Evolutionary conservation across 2,113 vertebrate genomes (phyloP).

Genomic region (Cyprinus carpio): DNA sequence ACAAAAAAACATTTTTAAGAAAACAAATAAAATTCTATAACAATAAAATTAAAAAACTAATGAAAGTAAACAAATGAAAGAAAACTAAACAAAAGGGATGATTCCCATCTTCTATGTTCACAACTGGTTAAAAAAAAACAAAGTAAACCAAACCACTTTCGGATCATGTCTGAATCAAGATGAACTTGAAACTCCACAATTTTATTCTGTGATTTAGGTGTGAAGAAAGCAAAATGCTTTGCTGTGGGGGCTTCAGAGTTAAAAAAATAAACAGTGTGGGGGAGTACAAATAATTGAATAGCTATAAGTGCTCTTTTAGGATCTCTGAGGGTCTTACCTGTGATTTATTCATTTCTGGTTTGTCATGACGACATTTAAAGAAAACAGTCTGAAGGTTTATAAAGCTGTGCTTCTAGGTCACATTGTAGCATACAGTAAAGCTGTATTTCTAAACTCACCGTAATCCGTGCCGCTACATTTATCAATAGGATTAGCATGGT

Average conservation of each 20-base stretch:
- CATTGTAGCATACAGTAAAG: slow-evolving; percentile 49
- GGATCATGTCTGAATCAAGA: too few species aligned
- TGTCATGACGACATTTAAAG: slow-evolving; percentile 49
- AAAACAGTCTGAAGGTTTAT: slow-evolving; percentile 53
- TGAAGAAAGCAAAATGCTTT: background rate
- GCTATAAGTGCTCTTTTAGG: slow-evolving; percentile 2
- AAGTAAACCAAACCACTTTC: too few species aligned
- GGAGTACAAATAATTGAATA: background rate
- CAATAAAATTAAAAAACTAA: background rate
- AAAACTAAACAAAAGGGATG: background rate
- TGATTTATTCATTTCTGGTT: slow-evolving; percentile 12
- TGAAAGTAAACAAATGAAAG: background rate
- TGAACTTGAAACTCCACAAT: background rate
- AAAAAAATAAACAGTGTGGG: background rate
- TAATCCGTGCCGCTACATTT: slow-evolving; percentile 54
- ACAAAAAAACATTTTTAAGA: too few species aligned
- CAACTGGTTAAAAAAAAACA: background rate
- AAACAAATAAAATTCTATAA: too few species aligned
- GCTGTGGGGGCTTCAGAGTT: background rate
- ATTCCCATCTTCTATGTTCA: background rate
- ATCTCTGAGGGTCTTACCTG: background rate
- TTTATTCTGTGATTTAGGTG: background rate
- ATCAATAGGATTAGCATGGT: slow-evolving; percentile 53
- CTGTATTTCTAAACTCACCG: slow-evolving; percentile 40
- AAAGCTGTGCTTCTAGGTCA: slow-evolving; percentile 45